These are phyloP conservation scores for Chionomys nivalis DNA, from an alignment of 2,113 vertebrate species.

Conservation along the genomic window DNA sequence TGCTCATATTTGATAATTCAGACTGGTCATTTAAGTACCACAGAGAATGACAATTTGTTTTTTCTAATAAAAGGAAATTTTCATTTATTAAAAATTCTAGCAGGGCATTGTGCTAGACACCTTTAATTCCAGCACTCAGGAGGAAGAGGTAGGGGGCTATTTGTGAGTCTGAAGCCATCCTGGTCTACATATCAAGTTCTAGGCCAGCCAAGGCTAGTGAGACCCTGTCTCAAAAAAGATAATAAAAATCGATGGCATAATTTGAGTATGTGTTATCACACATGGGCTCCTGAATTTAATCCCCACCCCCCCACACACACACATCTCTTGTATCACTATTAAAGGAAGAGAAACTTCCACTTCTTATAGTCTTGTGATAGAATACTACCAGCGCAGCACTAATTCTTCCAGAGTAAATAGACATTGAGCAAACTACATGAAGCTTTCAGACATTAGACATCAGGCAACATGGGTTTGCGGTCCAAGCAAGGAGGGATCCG, in stretches of 20 bases:
- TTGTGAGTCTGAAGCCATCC: neutral
- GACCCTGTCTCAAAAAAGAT: neutral
- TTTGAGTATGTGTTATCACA: neutral
- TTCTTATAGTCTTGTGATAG: neutral
- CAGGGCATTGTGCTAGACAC: neutral
- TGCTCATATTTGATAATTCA: neutral
- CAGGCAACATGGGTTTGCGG: neutral
- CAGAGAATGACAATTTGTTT: neutral
- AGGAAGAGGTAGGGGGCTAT: neutral
- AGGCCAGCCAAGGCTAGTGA: too few species aligned
- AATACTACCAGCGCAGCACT: neutral
- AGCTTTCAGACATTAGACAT: neutral
- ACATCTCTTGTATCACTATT: neutral
- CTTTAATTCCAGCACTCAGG: neutral
- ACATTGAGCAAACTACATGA: slow-evolving; percentile 3
- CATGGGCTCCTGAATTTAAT: neutral
- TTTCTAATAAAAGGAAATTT: neutral
- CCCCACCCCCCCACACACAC: too few species aligned
- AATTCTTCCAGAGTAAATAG: neutral
- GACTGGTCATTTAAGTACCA: neutral
- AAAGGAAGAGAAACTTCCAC: slow-evolving; percentile 10
- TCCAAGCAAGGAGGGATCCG: neutral
- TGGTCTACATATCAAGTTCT: neutral
- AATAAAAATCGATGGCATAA: neutral
- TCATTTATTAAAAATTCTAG: neutral